Conservation (phyloP, 2,888 invertebrate genomes). For the Helobdella robusta region DNA sequence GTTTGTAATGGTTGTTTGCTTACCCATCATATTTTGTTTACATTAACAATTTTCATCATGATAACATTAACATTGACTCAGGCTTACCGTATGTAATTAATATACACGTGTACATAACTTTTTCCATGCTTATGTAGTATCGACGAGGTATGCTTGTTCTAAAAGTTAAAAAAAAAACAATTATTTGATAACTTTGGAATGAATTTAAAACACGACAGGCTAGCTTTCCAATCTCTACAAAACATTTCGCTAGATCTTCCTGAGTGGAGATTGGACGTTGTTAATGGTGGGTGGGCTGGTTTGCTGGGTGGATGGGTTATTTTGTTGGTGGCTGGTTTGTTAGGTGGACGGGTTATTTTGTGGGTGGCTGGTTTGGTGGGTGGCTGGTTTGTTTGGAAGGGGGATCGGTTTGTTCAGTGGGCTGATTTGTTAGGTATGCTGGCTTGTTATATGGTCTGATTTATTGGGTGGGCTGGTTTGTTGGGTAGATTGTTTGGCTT, state of each 20-base stretch:
- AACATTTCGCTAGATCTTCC: conserved; percentile 90
- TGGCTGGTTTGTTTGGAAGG: background rate
- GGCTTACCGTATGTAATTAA: no score
- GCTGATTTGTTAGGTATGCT: background rate
- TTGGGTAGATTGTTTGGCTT: background rate
- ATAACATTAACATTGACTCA: no score
- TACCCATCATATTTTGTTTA: no score
- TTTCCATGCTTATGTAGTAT: no score
- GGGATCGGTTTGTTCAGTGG: background rate
- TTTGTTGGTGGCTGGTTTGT: background rate
- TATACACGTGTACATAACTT: no score
- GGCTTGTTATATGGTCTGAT: no score
- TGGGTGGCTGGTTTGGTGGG: background rate
- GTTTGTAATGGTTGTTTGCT: no score
- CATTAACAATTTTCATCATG: no score
- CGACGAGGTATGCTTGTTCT: no score
- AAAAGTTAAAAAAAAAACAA: no score
- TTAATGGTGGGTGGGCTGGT: conserved; percentile 53
- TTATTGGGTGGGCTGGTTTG: background rate
- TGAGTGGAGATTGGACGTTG: conserved; percentile 91
- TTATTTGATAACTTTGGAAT: no score
- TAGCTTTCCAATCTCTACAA: conserved; percentile 88
- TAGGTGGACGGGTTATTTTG: background rate
- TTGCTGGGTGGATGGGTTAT: background rate
- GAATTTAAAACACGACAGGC: no score